A percentile compares a stretch with the other conserved stretches of the same genome.
These are phyloP conservation scores for Orycteropus afer DNA, from an alignment of 2,113 vertebrate genomes.

Conservation along the genomic window DNA sequence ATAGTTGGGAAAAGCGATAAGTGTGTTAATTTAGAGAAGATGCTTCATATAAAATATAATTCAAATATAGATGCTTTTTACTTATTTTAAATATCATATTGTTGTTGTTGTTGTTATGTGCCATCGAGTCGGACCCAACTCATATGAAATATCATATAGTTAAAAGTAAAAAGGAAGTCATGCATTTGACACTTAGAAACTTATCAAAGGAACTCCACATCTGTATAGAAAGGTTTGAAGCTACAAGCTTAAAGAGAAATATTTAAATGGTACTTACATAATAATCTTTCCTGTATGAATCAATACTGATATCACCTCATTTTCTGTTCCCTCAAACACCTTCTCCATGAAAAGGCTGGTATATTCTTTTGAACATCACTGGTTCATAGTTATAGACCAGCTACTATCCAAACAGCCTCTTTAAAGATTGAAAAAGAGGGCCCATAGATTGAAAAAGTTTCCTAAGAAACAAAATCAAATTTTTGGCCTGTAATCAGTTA, in stretches of 20 bases:
- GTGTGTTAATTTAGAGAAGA: neutral
- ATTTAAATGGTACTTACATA: slow-evolving; percentile 10
- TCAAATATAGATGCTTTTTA: slow-evolving; percentile 34
- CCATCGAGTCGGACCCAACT: too few species aligned
- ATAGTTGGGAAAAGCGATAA: slow-evolving; percentile 21
- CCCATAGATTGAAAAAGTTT: neutral
- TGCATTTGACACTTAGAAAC: neutral
- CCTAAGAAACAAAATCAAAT: slow-evolving; percentile 10
- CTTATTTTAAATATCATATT: neutral
- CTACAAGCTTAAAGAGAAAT: slow-evolving; percentile 33
- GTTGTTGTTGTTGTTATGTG: too few species aligned
- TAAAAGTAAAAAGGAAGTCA: slow-evolving; percentile 35
- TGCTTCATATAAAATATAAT: neutral
- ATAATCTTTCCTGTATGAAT: slow-evolving; percentile 10
- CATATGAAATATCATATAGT: neutral
- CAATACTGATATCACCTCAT: neutral
- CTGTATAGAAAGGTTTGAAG: neutral
- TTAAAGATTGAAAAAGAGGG: neutral
- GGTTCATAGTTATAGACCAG: neutral
- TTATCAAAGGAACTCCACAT: neutral
- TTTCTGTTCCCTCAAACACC: slow-evolving; percentile 36
- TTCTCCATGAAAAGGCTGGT: neutral
- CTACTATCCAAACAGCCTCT: neutral
- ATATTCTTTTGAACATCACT: neutral
- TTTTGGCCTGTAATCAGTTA: neutral